Conservation (phyloP, 1,140 invertebrate species). For the Copidosoma floridanum region DNA sequence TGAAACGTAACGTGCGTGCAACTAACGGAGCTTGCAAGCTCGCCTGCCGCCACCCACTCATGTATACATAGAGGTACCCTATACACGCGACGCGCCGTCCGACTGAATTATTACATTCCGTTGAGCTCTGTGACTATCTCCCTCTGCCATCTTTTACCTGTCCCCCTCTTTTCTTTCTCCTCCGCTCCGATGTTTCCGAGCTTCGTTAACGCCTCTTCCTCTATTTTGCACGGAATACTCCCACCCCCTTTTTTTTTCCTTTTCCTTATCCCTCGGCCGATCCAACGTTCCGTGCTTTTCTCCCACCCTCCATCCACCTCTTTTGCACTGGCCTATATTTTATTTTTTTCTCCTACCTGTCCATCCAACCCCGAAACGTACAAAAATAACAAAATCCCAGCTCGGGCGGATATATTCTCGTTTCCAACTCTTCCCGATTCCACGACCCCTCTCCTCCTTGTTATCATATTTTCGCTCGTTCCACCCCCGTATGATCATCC, state of each 20-base stretch:
- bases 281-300: no score
- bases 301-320: not conserved
- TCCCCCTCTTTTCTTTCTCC: constrained; percentile 3
- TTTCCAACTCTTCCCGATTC: no score
- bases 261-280: not conserved
- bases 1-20: not conserved
- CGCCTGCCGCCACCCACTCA: not conserved
- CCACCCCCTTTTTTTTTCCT: not conserved
- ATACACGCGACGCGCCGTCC: constrained; percentile 5
- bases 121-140: constrained; percentile 11
- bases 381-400: not conserved
- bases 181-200: not conserved
- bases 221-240: not conserved
- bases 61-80: not conserved
- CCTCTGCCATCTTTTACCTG: not conserved
- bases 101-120: constrained; percentile 40
- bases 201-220: constrained; percentile 29
- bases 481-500: no score
- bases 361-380: no score
- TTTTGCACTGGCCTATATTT: not conserved
- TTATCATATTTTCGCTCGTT: no score
- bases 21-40: constrained; percentile 1
- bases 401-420: no score
- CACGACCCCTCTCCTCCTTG: no score
- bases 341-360: constrained; percentile 24